A percentile compares a stretch with the other conserved stretches of the same genome.
phyloP scores from a whole-genome alignment of 2,888 invertebrate species.

The Lingula anatina region DNA sequence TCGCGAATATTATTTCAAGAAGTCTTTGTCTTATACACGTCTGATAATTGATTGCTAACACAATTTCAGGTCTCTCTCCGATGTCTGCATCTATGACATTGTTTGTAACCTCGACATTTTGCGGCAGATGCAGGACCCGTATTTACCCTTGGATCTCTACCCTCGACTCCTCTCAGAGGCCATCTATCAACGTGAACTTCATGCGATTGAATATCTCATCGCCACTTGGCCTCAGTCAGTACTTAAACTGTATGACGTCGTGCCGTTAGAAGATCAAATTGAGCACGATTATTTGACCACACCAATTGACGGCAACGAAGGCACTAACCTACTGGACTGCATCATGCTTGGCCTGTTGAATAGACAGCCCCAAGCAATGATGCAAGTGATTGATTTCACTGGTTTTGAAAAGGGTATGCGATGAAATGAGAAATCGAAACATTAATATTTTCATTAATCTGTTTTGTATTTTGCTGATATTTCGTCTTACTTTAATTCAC shows the following conservation, averaged over 20 bases:
- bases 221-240: conserved; percentile 32
- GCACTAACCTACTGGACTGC: conserved; percentile 29
- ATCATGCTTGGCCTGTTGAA: conserved; percentile 36
- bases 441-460: too few relatives aligned
- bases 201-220: conserved; percentile 30
- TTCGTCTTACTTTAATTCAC: too few relatives aligned
- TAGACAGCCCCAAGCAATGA: conserved; percentile 22
- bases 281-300: conserved; percentile 28
- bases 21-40: too few relatives aligned
- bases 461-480: too few relatives aligned
- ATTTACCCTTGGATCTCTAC: conserved; percentile 30
- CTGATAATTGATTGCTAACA: too few relatives aligned
- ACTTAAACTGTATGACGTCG: conserved; percentile 25
- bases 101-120: conserved; percentile 20
- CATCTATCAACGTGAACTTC: conserved; percentile 33
- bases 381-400: conserved; percentile 29
- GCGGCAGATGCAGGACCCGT: conserved; percentile 11
- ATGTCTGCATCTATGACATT: conserved; percentile 25
- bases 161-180: conserved; percentile 33
- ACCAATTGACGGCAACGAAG: conserved; percentile 25
- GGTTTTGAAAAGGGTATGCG: conserved; percentile 33
- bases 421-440: background rate
- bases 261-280: conserved; percentile 31
- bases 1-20: too few relatives aligned
- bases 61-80: conserved; percentile 26